Base-by-base conservation (phyloP, 2,888 invertebrate genomes). In the Caenorhabditis becei region DNA sequence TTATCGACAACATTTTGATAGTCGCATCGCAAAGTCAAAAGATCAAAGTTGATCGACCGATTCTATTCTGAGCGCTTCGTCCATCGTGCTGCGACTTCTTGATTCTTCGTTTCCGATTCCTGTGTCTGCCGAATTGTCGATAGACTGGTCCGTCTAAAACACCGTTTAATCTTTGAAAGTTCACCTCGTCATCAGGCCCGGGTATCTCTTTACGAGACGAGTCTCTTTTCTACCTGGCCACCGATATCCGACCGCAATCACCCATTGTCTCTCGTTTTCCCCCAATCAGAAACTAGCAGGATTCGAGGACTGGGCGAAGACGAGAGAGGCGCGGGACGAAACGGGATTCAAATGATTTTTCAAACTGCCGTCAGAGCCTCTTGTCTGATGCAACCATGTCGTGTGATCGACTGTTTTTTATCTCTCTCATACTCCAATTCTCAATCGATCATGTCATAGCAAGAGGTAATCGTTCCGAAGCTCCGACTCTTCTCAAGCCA, bases 261-360 rank as follows among this genome's bases (percentile, higher is more conserved):
- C 28, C 74, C 59, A 74, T 74, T 74, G 74, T 66, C 74, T 74
- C 65, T 44, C 28, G 51, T 23, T 61, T 37, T 54, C 44, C 47
- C 53, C 56, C 32, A 23, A 70, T 35, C 11, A 44, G 56, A 71
- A 63, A 62, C 62, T 23, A 62, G 71, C 53, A 71, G 62, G 32
- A 49, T 32, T n/a, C n/a, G 49, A 58, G 41, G 47, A 20, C 16
- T 58, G 62, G 53, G 53, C 18, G 23, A 28, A 14, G 70, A 69
- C 28, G 26, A 59, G 51, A 51, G 66, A 58, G n/a, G 70, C 28
- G 54, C 37, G 24, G 51, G 58, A 28, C 51, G 56, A 59, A 74
- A 74, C 74, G 74, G 41, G 74, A 74, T 66, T 74, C 74, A 58
- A 74, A 74, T 74, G 74, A 66, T 74, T 74, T 74, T 74, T 59